These are phyloP conservation scores for Apodemus agrarius DNA, from an alignment of 2,797 vertebrate species.

Conservation along the genomic window DNA sequence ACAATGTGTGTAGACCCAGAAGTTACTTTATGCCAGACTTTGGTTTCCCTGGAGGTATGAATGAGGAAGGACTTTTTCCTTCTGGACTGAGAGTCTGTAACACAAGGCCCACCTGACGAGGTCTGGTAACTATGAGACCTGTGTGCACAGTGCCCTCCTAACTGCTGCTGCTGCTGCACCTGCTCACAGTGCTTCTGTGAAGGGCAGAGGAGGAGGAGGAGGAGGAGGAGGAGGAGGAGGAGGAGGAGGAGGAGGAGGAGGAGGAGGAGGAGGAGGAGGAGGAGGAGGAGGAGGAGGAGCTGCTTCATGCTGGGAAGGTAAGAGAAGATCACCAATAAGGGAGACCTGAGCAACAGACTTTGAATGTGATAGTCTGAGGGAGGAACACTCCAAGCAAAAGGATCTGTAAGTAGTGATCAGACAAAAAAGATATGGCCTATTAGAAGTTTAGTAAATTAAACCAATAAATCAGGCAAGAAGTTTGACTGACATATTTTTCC, in stretches of 20 bases:
- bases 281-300: neutral
- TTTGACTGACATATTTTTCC: neutral
- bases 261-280: neutral
- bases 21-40: neutral
- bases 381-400: neutral
- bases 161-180: neutral
- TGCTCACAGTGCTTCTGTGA: neutral
- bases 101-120: neutral
- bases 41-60: constrained; percentile 17
- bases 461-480: neutral
- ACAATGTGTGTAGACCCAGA: neutral
- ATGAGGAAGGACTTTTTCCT: neutral
- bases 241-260: neutral
- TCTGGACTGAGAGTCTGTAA: neutral
- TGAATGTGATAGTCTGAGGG: neutral
- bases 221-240: too few relatives aligned
- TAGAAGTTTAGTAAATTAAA: constrained; percentile 33
- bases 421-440: neutral
- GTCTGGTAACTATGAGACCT: neutral
- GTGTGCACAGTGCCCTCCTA: neutral
- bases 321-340: neutral
- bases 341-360: neutral
- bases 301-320: neutral
- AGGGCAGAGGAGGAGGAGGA: neutral
- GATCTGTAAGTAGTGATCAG: neutral